Percentiles rank a stretch among this genome's conserved stretches.
Evolutionary conservation across 92 coral and sea anemone species (phyloP).

Genomic region (Plumapathes pennacea): DNA sequence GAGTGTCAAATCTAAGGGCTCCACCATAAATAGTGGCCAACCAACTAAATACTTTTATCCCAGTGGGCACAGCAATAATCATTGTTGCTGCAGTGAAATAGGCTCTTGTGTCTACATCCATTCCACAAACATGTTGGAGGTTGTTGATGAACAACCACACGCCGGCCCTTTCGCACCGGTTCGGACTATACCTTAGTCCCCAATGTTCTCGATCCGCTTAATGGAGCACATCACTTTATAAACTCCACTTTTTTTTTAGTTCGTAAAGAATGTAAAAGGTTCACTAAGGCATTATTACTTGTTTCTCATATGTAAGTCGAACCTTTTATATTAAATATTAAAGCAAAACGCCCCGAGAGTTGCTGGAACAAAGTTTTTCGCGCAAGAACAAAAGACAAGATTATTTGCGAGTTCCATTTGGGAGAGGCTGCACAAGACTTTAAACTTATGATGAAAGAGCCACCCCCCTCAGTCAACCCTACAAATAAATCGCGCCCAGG

Average conservation of each 20-base stretch:
- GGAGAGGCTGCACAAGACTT: conserved; percentile 11
- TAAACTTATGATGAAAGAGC: conserved; percentile 3
- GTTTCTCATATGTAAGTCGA: conserved; percentile 20
- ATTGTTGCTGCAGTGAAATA: conserved; percentile 90
- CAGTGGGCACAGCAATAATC: conserved; percentile 88
- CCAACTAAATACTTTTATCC: conserved; percentile 89
- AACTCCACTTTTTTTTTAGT: conserved; percentile 26
- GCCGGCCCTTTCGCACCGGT: conserved; percentile 23
- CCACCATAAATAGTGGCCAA: conserved; percentile 80
- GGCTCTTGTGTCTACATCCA: conserved; percentile 85
- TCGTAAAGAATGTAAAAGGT: conserved; percentile 27
- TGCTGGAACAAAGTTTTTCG: conserved; percentile 9
- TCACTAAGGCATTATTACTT: conserved; percentile 7
- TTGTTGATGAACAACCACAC: conserved; percentile 3
- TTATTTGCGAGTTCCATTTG: too few relatives aligned
- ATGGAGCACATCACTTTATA: conserved; percentile 34
- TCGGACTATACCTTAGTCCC: conserved; percentile 45
- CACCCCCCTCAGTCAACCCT: conserved; percentile 16
- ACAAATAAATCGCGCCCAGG: conserved; percentile 2
- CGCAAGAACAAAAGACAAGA: background rate
- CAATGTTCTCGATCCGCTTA: too few relatives aligned
- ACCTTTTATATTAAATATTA: conserved; percentile 24
- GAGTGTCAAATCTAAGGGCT: conserved; percentile 66
- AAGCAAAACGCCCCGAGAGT: conserved; percentile 6
- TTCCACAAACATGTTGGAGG: conserved; percentile 47